Evolutionary conservation across 2,113 vertebrate genomes (phyloP).

Genomic region (Saguinus imperator): DNA sequence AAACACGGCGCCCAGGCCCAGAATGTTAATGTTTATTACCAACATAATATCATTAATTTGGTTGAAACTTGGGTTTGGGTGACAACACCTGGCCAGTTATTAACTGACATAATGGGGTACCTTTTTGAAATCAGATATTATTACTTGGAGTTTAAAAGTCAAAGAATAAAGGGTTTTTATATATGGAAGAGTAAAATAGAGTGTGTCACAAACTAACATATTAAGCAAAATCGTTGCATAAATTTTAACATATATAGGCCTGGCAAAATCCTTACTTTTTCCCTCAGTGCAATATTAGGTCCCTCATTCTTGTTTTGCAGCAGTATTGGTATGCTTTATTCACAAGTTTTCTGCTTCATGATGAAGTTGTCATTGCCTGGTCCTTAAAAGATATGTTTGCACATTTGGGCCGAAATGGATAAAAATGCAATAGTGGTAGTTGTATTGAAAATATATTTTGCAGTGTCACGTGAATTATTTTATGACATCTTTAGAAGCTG

Average conservation of each 20-base stretch:
- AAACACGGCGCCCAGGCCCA: background rate
- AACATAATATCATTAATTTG: background rate
- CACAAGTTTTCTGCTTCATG: constrained; percentile 1
- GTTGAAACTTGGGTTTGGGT: constrained; percentile 10
- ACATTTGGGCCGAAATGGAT: background rate
- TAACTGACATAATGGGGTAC: background rate
- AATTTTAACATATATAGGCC: background rate
- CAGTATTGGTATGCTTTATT: background rate
- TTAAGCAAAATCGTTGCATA: constrained; percentile 12
- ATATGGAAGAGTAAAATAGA: background rate
- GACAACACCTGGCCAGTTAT: background rate
- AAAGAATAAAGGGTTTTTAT: constrained; percentile 2
- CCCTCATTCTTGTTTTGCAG: background rate
- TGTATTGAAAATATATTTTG: constrained; percentile 6
- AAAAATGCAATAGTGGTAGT: background rate
- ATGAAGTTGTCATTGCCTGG: background rate
- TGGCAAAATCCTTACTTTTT: constrained; percentile 6
- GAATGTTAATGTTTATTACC: background rate
- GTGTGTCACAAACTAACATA: background rate
- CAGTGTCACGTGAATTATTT: background rate
- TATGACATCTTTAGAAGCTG: constrained; percentile 10
- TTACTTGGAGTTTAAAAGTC: constrained; percentile 23
- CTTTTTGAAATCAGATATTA: constrained; percentile 21
- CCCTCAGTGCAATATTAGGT: background rate
- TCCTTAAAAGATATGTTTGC: background rate